Base-by-base conservation (phyloP, 2,888 invertebrate species). In the Caenorhabditis sp. region DNA sequence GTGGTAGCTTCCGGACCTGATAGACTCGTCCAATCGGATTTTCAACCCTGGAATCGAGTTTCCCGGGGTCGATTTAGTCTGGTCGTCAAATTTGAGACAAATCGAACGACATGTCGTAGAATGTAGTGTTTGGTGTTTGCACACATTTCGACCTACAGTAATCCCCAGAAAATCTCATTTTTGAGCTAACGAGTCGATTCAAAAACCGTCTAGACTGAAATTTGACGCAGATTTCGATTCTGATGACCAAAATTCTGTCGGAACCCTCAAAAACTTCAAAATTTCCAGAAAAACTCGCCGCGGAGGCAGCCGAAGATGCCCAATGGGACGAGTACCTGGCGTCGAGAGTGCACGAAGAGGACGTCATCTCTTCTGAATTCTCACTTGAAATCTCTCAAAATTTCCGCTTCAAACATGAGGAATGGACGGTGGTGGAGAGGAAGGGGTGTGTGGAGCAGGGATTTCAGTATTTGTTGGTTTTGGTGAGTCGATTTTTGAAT, bases 361-460 rank as follows among this genome's bases (percentile, higher is more conserved):
- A n/a, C n/a, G 35, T 44, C 0, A 14, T 44, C 12, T 26, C 31
- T 22, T 22, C 26, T 19, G 70, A 49, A 7, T 59, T 63, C 8
- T 26, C 8, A 0, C 44, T 63, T 2, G 26, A 63, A 63, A 16
- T 63, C 8, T 16, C 26, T n/a, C 38, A 63, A n/a, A 2, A 7
- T 12, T 44, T 81, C 8, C 12, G 12, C n/a, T 35, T 54, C 26
- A n/a, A 44, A 10, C 56, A 70, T 7, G 8, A 28, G 12, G 38
- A 70, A 14, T 82, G 81, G 81, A 47, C 68, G 1, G 81, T 82
- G 0, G 59, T 82, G 8, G 70, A 64, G 49, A 82, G 70, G 35
- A 70, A 44, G 22, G 81, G 81, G 6, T 70, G 63, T n/a, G 58
- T 35, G 6, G n/a, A 19, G 16, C 70, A 66, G 24, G 81, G 81